These are phyloP conservation scores for Dryomyza anilis DNA, from an alignment of 2,888 invertebrate species.

Conservation along the genomic window DNA sequence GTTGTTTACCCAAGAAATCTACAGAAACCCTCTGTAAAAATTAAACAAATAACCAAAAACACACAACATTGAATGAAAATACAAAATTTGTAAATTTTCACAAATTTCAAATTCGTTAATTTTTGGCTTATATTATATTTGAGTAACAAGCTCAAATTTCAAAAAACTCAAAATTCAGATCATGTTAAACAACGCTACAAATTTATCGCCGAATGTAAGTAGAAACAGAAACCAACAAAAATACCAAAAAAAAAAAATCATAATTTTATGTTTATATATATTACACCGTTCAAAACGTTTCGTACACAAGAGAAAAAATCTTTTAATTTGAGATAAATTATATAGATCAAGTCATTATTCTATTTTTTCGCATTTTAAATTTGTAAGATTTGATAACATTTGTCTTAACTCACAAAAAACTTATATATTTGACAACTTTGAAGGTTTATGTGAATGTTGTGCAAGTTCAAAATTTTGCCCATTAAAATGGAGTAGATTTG, in stretches of 20 bases:
- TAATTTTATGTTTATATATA: not conserved
- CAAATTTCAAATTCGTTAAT: not conserved
- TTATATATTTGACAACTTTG: too few relatives aligned
- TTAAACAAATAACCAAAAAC: conserved; percentile 4
- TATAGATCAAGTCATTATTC: too few relatives aligned
- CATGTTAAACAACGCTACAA: conserved; percentile 50
- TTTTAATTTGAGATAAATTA: too few relatives aligned
- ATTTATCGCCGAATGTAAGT: conserved; percentile 49
- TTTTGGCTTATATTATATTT: conserved; percentile 8
- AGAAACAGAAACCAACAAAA: too few relatives aligned
- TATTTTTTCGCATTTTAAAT: too few relatives aligned
- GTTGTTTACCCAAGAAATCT: not conserved
- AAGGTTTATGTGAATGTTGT: too few relatives aligned
- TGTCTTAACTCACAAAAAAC: too few relatives aligned
- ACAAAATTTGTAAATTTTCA: not conserved
- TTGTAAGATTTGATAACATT: too few relatives aligned
- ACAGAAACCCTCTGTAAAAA: not conserved
- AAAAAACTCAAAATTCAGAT: conserved; percentile 42
- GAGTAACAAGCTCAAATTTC: not conserved
- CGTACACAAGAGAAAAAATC: too few relatives aligned
- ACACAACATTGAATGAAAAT: conserved; percentile 21
- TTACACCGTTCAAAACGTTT: not conserved
- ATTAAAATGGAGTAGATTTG: too few relatives aligned
- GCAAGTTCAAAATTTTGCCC: too few relatives aligned
- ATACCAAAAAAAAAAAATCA: conserved; percentile 14